Conservation (phyloP, 2,888 invertebrate genomes). For the Nipponacmea schrenckii region DNA sequence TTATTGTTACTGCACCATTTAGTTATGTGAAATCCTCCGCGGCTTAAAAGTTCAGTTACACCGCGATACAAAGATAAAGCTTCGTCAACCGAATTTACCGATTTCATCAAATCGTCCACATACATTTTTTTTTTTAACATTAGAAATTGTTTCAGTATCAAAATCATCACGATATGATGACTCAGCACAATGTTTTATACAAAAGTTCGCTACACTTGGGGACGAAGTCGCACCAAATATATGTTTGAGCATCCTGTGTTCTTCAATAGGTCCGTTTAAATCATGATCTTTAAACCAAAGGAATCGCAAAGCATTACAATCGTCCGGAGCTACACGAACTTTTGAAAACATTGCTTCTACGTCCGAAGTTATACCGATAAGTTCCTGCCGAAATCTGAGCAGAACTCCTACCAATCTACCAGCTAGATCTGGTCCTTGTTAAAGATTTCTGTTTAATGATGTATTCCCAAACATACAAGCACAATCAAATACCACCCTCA, state of each 20-base stretch:
- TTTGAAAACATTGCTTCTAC: conserved; percentile 35
- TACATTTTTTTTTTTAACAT: conserved; percentile 5
- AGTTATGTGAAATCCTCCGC: background rate
- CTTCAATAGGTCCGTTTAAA: too few species aligned
- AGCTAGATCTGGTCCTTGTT: conserved; percentile 35
- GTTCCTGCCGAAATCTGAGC: conserved; percentile 30
- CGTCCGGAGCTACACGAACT: conserved; percentile 20
- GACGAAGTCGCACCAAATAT: too few species aligned
- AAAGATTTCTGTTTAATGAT: conserved; percentile 25
- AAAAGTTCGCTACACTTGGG: conserved; percentile 16
- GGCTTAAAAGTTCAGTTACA: background rate
- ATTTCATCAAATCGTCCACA: conserved; percentile 13
- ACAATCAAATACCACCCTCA: conserved; percentile 21
- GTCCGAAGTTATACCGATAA: conserved; percentile 29
- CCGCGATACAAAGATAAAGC: background rate
- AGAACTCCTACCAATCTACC: conserved; percentile 35
- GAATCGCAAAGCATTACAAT: too few species aligned
- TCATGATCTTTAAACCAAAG: too few species aligned
- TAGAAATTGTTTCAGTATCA: background rate
- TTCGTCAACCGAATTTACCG: background rate
- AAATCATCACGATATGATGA: background rate
- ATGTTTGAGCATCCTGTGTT: too few species aligned
- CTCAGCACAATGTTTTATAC: conserved; percentile 9
- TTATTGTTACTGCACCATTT: background rate
- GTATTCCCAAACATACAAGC: conserved; percentile 13